Conservation (phyloP, 2,113 vertebrate genomes). For the Dicerorhinus sumatrensis region DNA sequence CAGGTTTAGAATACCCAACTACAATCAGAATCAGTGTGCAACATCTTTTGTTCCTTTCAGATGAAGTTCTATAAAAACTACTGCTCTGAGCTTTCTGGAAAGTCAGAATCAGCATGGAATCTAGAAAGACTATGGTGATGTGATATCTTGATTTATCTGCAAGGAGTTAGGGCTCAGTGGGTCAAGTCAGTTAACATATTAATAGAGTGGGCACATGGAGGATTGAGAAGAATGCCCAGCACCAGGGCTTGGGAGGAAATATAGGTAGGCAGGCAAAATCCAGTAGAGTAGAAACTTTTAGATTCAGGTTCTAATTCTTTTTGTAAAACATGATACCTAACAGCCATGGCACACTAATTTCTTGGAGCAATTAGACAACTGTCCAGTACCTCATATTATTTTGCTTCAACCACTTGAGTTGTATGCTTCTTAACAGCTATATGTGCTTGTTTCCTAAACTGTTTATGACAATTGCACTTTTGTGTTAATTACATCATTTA, state of each 20-base stretch:
- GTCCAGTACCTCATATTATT: background rate
- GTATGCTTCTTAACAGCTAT: background rate
- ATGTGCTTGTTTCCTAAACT: background rate
- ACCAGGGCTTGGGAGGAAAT: background rate
- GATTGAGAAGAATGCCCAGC: accelerated
- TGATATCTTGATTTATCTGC: background rate
- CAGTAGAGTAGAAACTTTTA: background rate
- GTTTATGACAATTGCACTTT: background rate
- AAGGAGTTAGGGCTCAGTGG: background rate
- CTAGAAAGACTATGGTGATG: background rate
- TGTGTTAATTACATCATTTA: background rate
- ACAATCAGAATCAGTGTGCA: background rate
- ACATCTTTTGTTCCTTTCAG: background rate
- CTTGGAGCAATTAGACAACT: background rate
- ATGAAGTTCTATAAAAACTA: background rate
- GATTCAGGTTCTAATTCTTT: background rate
- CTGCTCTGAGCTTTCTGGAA: background rate
- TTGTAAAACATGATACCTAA: background rate
- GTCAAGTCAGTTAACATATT: background rate
- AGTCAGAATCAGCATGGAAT: background rate
- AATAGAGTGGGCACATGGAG: background rate
- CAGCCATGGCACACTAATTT: background rate
- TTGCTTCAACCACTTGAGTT: background rate
- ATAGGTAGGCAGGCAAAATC: background rate
- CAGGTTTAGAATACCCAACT: background rate